Evolutionary conservation across 2,113 vertebrate species (phyloP).

Genomic region (Oreocharis arfaki): DNA sequence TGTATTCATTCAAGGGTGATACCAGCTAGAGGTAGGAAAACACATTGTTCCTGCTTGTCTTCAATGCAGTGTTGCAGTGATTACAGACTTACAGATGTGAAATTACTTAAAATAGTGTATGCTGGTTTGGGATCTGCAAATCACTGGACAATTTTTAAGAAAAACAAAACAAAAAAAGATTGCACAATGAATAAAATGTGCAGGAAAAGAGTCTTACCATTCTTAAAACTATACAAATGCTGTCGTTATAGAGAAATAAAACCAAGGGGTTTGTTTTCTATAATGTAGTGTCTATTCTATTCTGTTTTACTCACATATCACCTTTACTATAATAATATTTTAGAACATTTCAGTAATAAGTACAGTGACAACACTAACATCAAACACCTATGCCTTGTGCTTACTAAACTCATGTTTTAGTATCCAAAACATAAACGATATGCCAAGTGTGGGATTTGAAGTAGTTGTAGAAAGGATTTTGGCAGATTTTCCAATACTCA

Average conservation of each 20-base stretch:
- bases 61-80: background rate
- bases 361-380: background rate
- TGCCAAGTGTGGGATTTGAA: background rate
- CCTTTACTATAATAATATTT: background rate
- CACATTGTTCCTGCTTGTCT: background rate
- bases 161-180: background rate
- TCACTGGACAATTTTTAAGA: background rate
- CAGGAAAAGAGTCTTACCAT: background rate
- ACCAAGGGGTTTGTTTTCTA: fast-evolving
- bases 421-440: background rate
- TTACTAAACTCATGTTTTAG: background rate
- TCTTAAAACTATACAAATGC: background rate
- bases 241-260: background rate
- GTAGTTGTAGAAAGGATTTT: background rate
- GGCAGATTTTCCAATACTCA: background rate
- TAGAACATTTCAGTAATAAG: background rate
- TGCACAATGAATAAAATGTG: background rate
- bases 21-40: background rate
- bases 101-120: background rate
- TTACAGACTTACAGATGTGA: background rate
- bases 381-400: background rate
- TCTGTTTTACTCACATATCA: background rate
- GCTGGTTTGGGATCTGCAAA: background rate
- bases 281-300: background rate
- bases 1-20: background rate